phyloP scores from a whole-genome alignment of 2,113 vertebrate genomes.

The Calidris pugnax region DNA sequence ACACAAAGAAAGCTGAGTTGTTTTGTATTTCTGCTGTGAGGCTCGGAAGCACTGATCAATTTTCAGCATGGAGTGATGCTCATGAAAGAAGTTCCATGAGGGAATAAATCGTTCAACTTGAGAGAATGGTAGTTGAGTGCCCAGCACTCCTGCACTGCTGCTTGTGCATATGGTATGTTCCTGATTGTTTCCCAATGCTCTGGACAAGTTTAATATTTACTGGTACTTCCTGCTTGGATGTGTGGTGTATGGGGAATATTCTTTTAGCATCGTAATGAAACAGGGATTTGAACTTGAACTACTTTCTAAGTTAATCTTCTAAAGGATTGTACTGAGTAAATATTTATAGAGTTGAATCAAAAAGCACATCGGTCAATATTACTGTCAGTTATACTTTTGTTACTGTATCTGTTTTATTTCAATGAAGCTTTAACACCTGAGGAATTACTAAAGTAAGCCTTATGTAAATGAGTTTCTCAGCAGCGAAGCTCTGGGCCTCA shows the following conservation, averaged over 20 bases:
- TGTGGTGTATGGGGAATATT: not conserved
- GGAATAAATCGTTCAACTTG: not conserved
- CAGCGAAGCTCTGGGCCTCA: not conserved
- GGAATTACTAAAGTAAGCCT: not conserved
- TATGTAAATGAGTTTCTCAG: not conserved
- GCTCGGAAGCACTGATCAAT: not conserved
- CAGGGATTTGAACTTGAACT: not conserved
- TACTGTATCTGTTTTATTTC: conserved; percentile 23
- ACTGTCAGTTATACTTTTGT: not conserved
- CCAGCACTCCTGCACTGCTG: not conserved
- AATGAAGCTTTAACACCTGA: not conserved
- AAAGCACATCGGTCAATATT: not conserved
- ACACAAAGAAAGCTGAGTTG: not conserved
- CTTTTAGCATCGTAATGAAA: not conserved
- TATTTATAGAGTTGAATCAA: conserved; percentile 33
- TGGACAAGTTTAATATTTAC: not conserved
- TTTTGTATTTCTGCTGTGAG: not conserved
- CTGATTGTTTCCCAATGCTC: not conserved
- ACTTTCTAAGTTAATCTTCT: not conserved
- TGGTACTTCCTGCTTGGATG: not conserved
- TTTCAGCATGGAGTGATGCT: not conserved
- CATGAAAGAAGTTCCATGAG: not conserved
- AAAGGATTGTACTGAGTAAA: conserved; percentile 18
- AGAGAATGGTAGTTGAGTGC: not conserved
- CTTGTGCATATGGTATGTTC: not conserved